Percentiles rank a stretch among this genome's conserved stretches.
phyloP scores from a whole-genome alignment of 2,113 vertebrate species.

The Benitochromis conjunctus region DNA sequence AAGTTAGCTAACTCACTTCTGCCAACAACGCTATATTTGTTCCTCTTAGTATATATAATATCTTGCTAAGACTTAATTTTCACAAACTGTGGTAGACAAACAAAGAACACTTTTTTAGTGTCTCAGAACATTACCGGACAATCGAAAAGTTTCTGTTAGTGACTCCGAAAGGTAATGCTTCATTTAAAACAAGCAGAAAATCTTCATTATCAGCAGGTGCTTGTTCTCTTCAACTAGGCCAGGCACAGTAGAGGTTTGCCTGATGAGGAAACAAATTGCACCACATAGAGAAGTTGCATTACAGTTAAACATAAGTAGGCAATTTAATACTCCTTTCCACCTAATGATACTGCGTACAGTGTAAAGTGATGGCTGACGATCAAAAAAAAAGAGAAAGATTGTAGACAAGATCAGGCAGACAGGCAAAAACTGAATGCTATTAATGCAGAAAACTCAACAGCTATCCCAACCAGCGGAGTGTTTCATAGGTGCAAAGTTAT shows the following conservation, averaged over 20 bases:
- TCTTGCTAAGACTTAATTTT: neutral
- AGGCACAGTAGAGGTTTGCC: neutral
- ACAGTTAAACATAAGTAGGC: neutral
- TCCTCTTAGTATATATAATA: neutral
- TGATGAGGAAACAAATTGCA: neutral
- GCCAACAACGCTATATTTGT: neutral
- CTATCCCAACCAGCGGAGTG: neutral
- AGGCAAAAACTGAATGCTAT: neutral
- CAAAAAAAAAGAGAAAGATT: neutral
- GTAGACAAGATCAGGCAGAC: neutral
- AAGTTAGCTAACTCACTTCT: neutral
- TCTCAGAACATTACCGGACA: neutral
- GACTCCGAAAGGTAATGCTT: neutral
- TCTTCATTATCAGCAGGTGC: neutral
- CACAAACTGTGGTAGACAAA: neutral
- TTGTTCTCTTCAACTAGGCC: neutral
- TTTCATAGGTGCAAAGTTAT: neutral
- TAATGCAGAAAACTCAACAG: neutral
- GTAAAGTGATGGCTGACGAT: neutral
- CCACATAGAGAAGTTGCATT: neutral
- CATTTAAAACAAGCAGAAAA: neutral
- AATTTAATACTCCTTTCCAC: neutral
- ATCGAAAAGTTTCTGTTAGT: neutral
- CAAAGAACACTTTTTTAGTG: neutral
- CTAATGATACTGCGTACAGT: neutral